These are phyloP conservation scores for Enteromius paludinosus DNA, from an alignment of 2,797 vertebrate genomes.

Conservation along the genomic window DNA sequence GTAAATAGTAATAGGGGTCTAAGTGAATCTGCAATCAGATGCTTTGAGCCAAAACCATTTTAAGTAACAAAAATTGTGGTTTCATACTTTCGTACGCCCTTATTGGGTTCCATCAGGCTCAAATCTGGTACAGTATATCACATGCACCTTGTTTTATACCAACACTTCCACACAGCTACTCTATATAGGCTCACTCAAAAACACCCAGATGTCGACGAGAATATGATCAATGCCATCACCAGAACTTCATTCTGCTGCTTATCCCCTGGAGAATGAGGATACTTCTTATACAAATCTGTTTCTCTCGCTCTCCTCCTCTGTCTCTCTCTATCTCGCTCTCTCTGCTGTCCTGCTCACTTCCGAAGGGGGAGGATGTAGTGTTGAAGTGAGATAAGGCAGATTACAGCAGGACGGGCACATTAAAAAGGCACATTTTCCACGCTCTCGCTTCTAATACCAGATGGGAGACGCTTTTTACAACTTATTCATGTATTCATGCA, in stretches of 20 bases:
- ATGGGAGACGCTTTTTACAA: slow-evolving; percentile 68
- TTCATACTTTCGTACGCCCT: neutral
- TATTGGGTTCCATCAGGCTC: neutral
- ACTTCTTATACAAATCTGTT: slow-evolving; percentile 63
- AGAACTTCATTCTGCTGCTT: slow-evolving; percentile 55
- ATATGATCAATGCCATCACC: slow-evolving; percentile 54
- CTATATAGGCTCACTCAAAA: slow-evolving; percentile 7
- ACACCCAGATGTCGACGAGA: slow-evolving; percentile 23
- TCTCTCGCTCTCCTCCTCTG: slow-evolving; percentile 19
- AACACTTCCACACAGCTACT: neutral
- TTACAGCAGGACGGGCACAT: slow-evolving; percentile 54
- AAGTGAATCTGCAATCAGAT: neutral
- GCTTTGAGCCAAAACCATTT: too few relatives aligned
- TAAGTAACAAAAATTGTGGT: neutral
- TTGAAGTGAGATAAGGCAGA: slow-evolving; percentile 64
- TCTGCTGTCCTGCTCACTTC: slow-evolving; percentile 50
- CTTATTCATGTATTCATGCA: slow-evolving; percentile 76
- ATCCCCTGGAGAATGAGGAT: slow-evolving; percentile 56
- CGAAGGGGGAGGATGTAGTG: slow-evolving; percentile 48
- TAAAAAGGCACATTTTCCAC: slow-evolving; percentile 56
- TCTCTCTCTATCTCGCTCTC: neutral
- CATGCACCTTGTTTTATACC: slow-evolving; percentile 6
- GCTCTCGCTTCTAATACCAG: slow-evolving; percentile 44
- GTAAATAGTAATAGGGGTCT: neutral
- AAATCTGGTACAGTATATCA: neutral